These are phyloP conservation scores for Xyrauchen texanus DNA, from an alignment of 2,113 vertebrate genomes.

Conservation along the genomic window DNA sequence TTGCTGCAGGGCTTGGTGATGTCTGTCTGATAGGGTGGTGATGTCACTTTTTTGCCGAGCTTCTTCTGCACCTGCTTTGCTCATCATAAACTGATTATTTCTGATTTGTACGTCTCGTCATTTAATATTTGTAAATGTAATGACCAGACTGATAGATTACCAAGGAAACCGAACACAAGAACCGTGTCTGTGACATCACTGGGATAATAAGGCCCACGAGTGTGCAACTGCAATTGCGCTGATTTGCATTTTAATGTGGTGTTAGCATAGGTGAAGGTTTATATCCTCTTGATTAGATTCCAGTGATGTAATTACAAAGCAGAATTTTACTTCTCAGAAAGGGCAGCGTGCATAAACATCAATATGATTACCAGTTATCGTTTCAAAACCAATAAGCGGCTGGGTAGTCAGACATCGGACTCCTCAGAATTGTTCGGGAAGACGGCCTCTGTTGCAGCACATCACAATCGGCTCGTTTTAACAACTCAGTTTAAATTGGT, in stretches of 20 bases:
- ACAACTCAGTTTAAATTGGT: slow-evolving; percentile 59
- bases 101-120: slow-evolving; percentile 27
- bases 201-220: slow-evolving; percentile 50
- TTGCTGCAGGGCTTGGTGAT: not conserved
- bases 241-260: slow-evolving; percentile 61
- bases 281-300: slow-evolving; percentile 61
- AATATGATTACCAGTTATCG: slow-evolving; percentile 61
- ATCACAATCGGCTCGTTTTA: slow-evolving; percentile 54
- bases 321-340: slow-evolving; percentile 59
- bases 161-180: slow-evolving; percentile 44
- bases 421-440: slow-evolving; percentile 56
- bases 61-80: slow-evolving; percentile 24
- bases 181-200: slow-evolving; percentile 50
- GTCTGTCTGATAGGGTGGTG: slow-evolving; percentile 38
- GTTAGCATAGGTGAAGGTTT: slow-evolving; percentile 61
- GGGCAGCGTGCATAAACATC: slow-evolving; percentile 58
- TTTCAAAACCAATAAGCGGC: slow-evolving; percentile 59
- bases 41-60: slow-evolving; percentile 29
- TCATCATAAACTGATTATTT: slow-evolving; percentile 45
- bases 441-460: slow-evolving; percentile 39
- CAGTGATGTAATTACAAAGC: slow-evolving; percentile 61
- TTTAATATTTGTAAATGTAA: slow-evolving; percentile 50
- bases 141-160: slow-evolving; percentile 51
- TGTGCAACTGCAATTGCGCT: slow-evolving; percentile 38
- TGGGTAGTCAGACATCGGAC: slow-evolving; percentile 54